Evolutionary conservation across 2,797 vertebrate genomes (phyloP), one percentile per base, ranked within the genome.

Genomic region (Labeo calbasu): DNA sequence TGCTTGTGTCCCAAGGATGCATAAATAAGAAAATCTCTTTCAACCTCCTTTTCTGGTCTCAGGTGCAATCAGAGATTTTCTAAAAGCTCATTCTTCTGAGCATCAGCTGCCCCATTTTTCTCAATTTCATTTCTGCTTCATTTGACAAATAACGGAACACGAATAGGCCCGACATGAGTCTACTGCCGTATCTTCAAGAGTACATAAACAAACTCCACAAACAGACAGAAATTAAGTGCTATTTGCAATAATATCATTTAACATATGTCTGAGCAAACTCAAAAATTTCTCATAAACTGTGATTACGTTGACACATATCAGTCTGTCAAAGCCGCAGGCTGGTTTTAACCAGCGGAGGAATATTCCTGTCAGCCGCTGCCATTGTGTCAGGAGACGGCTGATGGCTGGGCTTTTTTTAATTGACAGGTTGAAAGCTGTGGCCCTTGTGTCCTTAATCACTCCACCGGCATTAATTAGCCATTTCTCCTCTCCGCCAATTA

Each of bases 401-500:
- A 90, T 68, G 46, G 84, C 85, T 73, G 4, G 85, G 88, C 84
- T 80, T 86, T 84, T 87, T 91, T 86, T 91, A 91, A 92, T 91
- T 93, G 92, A 92, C 90, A 91, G 88, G 90, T 89, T 90, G 89
- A 91, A 92, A 89, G 89, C 89, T 83, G 79, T 82, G 88, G 85
- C 86, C 87, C 88, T 87, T 86, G 65, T 85, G 84, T 89, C 84
- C 86, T 76, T 77, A 89, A 90, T 88, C 92, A 88, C 85, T 88
- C 86, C 88, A 87, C 81, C 70, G 77, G 89, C 89, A 91, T 92
- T 92, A 93, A 94, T 93, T 92, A 93, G 91, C 88, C 88, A 92
- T 87, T 90, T 88, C 88, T 92, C 89, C 90, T 91, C 87, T 89
- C 86, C 87, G 87, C 90, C 91, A 93, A 94, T 93, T 93, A 93